Base-by-base conservation (phyloP, 2,888 invertebrate genomes). In the Eustalomyia histrio region DNA sequence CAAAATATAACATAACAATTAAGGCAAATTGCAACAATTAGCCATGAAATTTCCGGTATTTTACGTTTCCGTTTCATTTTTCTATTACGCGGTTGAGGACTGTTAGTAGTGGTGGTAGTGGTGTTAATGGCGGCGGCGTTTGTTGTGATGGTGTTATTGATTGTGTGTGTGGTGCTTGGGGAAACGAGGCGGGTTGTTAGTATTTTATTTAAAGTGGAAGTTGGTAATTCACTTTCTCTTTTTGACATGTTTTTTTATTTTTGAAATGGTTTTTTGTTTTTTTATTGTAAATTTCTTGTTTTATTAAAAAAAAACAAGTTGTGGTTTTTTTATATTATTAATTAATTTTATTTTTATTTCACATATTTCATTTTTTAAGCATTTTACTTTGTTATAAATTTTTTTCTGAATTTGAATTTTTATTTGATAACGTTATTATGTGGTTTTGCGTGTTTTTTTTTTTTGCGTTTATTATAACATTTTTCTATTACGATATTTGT, bases 41-140 rank as follows among this genome's bases (percentile, higher is more conserved):
- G 87, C 86, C 87, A 87, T 84, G 87, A 87, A 87, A 88, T 87
- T 88, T 89, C 88, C 88, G 89, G 87, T 86, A 87, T 85, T 88
- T 87, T 85, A 84, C 87, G 87, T 86, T 87, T 88, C 86, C 89
- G 87, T 81, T 87, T 87, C 85, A 86, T 84, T 86, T 87, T 86
- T 84, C 84, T 85, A 83, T 83, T 83, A 52, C 69, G 76, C 52
- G 68, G 73, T 57, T 58, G 57, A 12, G 18, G 55, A 18, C 29
- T 12, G 52, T 21, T 24, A 18, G 33, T 57, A 58, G 0, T 35
- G 58, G 29, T 6, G n/a, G 12, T 33, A 10, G 18, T 55, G 64
- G 55, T 71, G 53, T 18, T 58, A 53, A 50, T 39, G 43, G 33
- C 50, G 16, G 14, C 60, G 43, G 14, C 21, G 57, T 39, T 67